Base-by-base conservation (phyloP, 2,113 vertebrate genomes). In the Mormyrus lacerda region DNA sequence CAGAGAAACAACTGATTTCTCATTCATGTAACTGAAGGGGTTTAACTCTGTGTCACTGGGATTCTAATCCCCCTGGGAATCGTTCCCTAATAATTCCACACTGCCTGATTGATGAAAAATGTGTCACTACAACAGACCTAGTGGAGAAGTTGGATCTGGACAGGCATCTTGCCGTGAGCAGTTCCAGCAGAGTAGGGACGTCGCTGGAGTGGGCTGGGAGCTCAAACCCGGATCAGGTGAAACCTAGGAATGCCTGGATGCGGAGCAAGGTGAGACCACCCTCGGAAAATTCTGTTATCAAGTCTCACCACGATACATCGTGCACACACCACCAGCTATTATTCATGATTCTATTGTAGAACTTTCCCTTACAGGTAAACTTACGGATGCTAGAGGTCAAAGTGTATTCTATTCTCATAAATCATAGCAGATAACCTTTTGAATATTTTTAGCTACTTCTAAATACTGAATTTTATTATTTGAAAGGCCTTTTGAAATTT, bases 221-320 rank as follows among this genome's bases (percentile, higher is more conserved):
- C 21, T 42, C 65, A 9, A 21, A 76, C 27, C 85, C 31, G 31
- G 45, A 15, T 83, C 42, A 35, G 35, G 48, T 27, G 50, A 79
- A 89, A 11, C 85, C 31, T 17, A 87, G 69, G 17, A 87, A 69
- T 39, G n/a, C 47, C 45, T 76, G 61, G 85, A 55, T 6, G 2
- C 89, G 89, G n/a, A 87, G 89, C 89, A 89, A 87, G 89, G 89
- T 89, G 47, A 89, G 88, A 8, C 17, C 21, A 10, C 17, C 9
- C 53, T 51, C 1, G 6, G 51, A 17, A 42, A 61, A 65, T n/a
- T 0, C 31, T 87, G 31, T 13, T 84, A 47, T n/a, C 44, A n/a
- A n/a, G 82, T 84, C 82, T 47, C 39, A 13, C 42, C 19, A 19
- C n/a, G 24, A 7, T 11, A 84, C 82, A 24, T 44, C 39, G n/a